Conservation (phyloP, 1,140 invertebrate species). For the Temnothorax nylanderi region DNA sequence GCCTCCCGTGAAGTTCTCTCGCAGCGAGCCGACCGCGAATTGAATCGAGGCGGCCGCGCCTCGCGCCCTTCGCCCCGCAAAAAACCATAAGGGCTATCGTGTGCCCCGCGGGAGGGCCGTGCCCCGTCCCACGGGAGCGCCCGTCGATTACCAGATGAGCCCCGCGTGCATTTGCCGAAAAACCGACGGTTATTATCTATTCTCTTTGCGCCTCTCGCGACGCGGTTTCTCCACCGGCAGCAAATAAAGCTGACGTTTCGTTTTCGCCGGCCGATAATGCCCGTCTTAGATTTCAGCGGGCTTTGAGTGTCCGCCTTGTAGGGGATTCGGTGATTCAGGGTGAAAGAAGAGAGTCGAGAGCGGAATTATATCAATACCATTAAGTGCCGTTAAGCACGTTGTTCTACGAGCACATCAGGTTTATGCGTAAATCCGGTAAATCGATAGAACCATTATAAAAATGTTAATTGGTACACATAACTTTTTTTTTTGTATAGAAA, state of each 20-base stretch:
- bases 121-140: constrained; percentile 61
- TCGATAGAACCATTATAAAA: background rate
- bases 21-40: constrained; percentile 79
- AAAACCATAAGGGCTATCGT: constrained; percentile 70
- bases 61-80: constrained; percentile 65
- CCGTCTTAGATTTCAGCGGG: constrained; percentile 39
- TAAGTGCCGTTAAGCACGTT: constrained; percentile 3
- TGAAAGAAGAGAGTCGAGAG: background rate
- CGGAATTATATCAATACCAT: constrained; percentile 33
- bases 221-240: background rate
- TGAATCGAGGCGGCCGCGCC: constrained; percentile 77
- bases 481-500: background rate
- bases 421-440: background rate
- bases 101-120: constrained; percentile 74
- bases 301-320: background rate
- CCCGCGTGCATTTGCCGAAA: constrained; percentile 60
- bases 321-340: background rate
- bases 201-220: constrained; percentile 73
- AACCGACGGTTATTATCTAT: constrained; percentile 78
- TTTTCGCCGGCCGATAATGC: constrained; percentile 6
- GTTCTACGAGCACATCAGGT: background rate
- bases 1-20: constrained; percentile 70
- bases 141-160: constrained; percentile 73
- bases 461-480: background rate
- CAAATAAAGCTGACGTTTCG: background rate